Conservation (phyloP, 2,113 vertebrate genomes). For the Hippocampus abdominalis region DNA sequence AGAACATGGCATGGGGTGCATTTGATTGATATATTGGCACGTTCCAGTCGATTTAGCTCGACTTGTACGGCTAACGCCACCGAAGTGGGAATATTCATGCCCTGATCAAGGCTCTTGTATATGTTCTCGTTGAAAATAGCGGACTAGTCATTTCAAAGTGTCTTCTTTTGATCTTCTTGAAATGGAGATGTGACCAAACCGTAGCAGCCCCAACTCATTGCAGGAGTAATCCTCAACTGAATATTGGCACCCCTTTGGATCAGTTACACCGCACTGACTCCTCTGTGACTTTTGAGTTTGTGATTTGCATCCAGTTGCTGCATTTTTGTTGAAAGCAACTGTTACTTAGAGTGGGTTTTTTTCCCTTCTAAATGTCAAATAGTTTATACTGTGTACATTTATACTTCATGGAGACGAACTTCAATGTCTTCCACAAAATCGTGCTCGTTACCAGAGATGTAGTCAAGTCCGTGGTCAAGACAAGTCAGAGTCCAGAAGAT, state of each 20-base stretch:
- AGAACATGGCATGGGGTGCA: constrained; percentile 29
- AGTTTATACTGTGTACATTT: too few relatives aligned
- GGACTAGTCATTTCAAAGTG: background rate
- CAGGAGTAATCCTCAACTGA: background rate
- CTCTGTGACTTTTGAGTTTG: background rate
- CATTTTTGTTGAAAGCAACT: background rate
- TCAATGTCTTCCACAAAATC: too few relatives aligned
- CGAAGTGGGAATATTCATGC: constrained; percentile 5
- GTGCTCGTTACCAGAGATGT: too few relatives aligned
- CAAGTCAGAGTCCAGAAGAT: too few relatives aligned
- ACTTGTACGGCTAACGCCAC: constrained; percentile 17
- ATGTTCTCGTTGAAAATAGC: background rate
- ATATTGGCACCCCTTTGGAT: background rate
- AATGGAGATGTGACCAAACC: background rate
- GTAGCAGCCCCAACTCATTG: background rate
- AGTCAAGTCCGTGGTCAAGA: too few relatives aligned
- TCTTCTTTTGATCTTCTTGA: background rate
- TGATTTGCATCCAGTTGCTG: background rate
- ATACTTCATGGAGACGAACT: too few relatives aligned
- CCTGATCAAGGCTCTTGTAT: constrained; percentile 10
- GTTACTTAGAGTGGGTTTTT: too few relatives aligned
- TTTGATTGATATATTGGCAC: constrained; percentile 51
- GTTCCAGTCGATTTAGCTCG: constrained; percentile 32
- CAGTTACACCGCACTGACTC: background rate
- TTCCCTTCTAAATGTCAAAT: too few relatives aligned